A percentile compares a stretch with the other conserved stretches of the same genome.
phyloP scores from a whole-genome alignment of 2,797 vertebrate genomes.

The Alauda arvensis region DNA sequence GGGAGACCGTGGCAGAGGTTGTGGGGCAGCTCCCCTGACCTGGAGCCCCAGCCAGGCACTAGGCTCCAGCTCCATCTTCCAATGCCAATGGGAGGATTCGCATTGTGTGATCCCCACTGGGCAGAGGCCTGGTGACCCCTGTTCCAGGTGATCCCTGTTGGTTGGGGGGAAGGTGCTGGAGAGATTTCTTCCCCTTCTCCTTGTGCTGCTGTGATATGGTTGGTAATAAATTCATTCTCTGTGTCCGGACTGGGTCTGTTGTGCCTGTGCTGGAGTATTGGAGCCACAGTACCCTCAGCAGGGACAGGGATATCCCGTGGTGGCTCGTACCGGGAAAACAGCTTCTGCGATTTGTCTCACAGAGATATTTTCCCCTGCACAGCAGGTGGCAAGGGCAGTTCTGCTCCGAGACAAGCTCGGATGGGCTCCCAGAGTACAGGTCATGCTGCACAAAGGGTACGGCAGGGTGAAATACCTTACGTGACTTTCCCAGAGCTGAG shows the following conservation, averaged over 20 bases:
- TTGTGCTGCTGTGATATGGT: neutral
- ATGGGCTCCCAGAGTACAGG: too few relatives aligned
- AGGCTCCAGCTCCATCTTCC: neutral
- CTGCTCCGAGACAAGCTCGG: too few relatives aligned
- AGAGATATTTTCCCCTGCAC: too few relatives aligned
- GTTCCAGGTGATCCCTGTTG: neutral
- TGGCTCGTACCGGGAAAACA: too few relatives aligned
- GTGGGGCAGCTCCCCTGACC: neutral
- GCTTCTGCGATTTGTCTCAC: too few relatives aligned
- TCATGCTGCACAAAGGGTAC: too few relatives aligned
- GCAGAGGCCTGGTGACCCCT: neutral
- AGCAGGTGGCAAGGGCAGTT: too few relatives aligned
- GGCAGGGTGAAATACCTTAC: too few relatives aligned
- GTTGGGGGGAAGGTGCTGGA: neutral
- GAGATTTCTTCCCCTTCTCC: neutral
- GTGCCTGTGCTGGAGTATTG: neutral
- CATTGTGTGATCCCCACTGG: neutral
- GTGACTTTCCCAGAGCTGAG: too few relatives aligned
- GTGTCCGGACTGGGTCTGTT: neutral
- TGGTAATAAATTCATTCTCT: neutral
- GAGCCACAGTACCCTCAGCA: too few relatives aligned
- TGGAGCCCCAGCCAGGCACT: neutral
- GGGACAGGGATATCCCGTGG: too few relatives aligned
- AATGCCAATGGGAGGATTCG: too few relatives aligned
- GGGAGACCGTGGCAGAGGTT: neutral